Evolutionary conservation across 1,140 invertebrate species (phyloP), one percentile per base, ranked within the genome.

Genomic region (Theocolax elegans): DNA sequence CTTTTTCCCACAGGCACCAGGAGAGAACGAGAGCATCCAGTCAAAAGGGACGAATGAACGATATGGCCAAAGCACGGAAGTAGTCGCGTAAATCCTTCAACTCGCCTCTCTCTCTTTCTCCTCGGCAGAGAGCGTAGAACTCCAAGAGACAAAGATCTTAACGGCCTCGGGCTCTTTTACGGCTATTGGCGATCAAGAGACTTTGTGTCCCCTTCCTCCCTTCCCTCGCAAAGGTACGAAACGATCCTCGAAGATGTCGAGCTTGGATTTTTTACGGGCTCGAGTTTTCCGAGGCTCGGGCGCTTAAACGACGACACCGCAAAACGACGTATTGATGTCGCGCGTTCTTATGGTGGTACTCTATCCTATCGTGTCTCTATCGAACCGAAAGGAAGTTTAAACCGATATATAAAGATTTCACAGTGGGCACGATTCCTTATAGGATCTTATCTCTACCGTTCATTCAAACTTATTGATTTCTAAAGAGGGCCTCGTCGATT

Each of bases 251-350:
- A 69, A 65, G 58, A 63, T 71, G 75, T 73, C 62, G 40, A 56
- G 56, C 40, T 64, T 29, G 64, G 3, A 53, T 75, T 75, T 71
- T 78, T 77, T 76, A 78, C 66, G 75, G 66, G 69, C 63, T 77
- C 73, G 65, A 69, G 48, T 38, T 67, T 72, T 67, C 49, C 49
- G 12, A 38, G 25, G 42, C 44, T 49, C n/a, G n/a, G n/a, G n/a
- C n/a, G n/a, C n/a, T n/a, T n/a, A n/a, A n/a, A n/a, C n/a, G 56
- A 13, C 40, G 48, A 53, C 38, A 63, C 59, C 59, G 27, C 58
- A 46, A 6, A 70, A 70, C 35, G 51, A 49, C 42, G 9, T 58
- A 63, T 70, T 70, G 49, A 63, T 56, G 59, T 38, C 58, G 23
- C 25, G 46, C 49, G 56, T 35, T 13, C 17, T 62, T 38, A n/a